Base-by-base conservation (phyloP, 2,797 vertebrate species). In the Trachurus trachurus region DNA sequence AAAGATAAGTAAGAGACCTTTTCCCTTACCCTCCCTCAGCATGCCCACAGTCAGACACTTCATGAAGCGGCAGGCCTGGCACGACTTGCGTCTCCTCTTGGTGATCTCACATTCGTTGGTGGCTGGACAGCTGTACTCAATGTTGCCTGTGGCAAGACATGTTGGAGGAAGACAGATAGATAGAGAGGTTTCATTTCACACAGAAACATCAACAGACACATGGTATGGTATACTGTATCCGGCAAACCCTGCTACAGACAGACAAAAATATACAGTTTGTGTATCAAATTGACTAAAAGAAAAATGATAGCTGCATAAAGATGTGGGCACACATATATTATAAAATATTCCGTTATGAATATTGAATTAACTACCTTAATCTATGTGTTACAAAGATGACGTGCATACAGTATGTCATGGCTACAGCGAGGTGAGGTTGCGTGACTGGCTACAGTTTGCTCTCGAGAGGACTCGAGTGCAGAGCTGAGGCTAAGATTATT, bases 11-110 rank as follows among this genome's bases (percentile, higher is more conserved):
- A 91, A 89, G 90, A 93, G 90, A 93, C 89, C 87, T 92, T 93
- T 91, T 92, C 82, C 29, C 96, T 97, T 96, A 99, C 98, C 98
- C 98, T 99, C 98, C 91, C 99, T 98, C 96, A 99, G 97, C 98
- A 99, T 99, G 90, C 98, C 98, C 82, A 99, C 98, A 92, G 97
- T 99, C 90, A 99, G 96, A 96, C 98, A 99, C 95, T 99, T 99
- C 98, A 99, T 99, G 95, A 99, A 99, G 93, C 98, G 98, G 94
- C 98, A 99, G 84, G 98, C 98, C 95, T 99, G 98, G 96, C 98
- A 99, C 60, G 98, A 99, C 93, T 99, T 99, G 94, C 98, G 98
- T 96, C 98, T 96, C 91, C 98, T 98, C 93, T 99, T 99, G 80
- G 98, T 99, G 95, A 99, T 99, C 95, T 99, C 98, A 88, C 98